Conservation (phyloP, 2,797 vertebrate species). For the Crocidura indochinensis region DNA sequence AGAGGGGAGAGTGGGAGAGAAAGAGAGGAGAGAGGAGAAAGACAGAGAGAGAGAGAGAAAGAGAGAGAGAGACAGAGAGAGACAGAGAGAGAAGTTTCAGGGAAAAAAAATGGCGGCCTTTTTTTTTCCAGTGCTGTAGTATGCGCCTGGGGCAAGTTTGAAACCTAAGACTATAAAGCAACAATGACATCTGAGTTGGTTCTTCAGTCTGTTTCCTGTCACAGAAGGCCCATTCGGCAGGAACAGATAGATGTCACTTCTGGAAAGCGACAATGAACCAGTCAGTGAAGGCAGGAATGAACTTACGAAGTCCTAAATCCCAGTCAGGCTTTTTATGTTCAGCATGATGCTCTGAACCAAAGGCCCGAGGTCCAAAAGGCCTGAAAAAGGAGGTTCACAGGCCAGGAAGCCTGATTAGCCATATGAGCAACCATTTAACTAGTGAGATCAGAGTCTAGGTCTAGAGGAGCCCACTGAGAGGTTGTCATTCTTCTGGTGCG, state of each 20-base stretch:
- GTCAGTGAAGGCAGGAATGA: conserved; percentile 20
- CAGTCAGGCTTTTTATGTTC: not conserved
- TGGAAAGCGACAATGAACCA: not conserved
- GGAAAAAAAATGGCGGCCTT: not conserved
- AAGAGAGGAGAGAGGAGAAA: no score
- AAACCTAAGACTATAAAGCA: conserved; percentile 69
- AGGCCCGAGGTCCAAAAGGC: conserved; percentile 23
- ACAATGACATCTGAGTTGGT: conserved; percentile 65
- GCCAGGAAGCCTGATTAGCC: not conserved
- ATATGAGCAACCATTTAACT: not conserved
- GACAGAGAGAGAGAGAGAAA: no score
- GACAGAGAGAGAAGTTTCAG: not conserved
- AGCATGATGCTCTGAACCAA: conserved; percentile 37
- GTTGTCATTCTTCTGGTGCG: no score
- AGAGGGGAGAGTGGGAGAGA: no score
- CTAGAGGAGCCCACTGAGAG: not conserved
- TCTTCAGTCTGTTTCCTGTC: conserved; percentile 62
- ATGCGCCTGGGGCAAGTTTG: conserved; percentile 22
- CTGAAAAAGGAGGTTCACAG: not conserved
- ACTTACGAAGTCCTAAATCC: not conserved
- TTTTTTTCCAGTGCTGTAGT: conserved; percentile 18
- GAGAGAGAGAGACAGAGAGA: no score
- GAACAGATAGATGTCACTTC: conserved; percentile 40
- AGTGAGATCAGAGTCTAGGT: conserved; percentile 20
- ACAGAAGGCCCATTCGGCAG: conserved; percentile 27